These are phyloP conservation scores for Vannuccia rotundouncinata DNA, from an alignment of 2,888 invertebrate genomes.

Conservation along the genomic window DNA sequence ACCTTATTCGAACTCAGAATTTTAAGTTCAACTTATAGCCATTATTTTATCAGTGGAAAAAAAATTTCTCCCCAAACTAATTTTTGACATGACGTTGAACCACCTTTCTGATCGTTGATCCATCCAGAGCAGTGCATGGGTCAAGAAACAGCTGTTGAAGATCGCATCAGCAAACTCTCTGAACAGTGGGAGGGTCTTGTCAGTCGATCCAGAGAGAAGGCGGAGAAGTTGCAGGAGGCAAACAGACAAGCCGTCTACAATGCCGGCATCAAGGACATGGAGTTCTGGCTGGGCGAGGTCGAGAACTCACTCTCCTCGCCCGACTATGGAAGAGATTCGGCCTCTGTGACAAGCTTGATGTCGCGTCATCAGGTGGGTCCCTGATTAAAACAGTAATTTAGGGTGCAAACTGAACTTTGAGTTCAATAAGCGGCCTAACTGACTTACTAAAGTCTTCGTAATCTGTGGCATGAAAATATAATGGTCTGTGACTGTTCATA, in stretches of 20 bases:
- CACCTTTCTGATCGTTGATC: no score
- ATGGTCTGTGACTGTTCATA: no score
- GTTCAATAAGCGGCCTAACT: no score
- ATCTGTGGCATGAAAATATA: no score
- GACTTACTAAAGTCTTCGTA: no score
- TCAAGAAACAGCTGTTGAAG: slow-evolving; percentile 89
- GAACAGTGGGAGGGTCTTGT: slow-evolving; percentile 98
- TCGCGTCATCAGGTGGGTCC: slow-evolving; percentile 69
- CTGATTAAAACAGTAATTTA: no score
- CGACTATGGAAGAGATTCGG: slow-evolving; percentile 93
- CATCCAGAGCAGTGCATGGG: slow-evolving; percentile 79
- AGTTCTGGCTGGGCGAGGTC: slow-evolving; percentile 96
- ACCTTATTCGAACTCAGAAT: no score
- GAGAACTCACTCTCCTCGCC: slow-evolving; percentile 88
- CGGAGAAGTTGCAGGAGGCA: slow-evolving; percentile 92
- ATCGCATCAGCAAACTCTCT: slow-evolving; percentile 65
- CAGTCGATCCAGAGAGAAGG: slow-evolving; percentile 94
- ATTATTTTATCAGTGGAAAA: no score
- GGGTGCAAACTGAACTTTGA: no score
- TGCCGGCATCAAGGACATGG: slow-evolving; percentile 93
- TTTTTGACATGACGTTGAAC: no score
- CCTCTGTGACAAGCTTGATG: slow-evolving; percentile 94
- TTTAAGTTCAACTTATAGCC: no score
- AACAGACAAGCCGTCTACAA: slow-evolving; percentile 98
- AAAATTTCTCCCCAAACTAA: no score